Percentiles rank a stretch among this genome's conserved stretches.
Conservation (phyloP, 1,140 invertebrate species). For the Ditylenchus dipsaci region DNA sequence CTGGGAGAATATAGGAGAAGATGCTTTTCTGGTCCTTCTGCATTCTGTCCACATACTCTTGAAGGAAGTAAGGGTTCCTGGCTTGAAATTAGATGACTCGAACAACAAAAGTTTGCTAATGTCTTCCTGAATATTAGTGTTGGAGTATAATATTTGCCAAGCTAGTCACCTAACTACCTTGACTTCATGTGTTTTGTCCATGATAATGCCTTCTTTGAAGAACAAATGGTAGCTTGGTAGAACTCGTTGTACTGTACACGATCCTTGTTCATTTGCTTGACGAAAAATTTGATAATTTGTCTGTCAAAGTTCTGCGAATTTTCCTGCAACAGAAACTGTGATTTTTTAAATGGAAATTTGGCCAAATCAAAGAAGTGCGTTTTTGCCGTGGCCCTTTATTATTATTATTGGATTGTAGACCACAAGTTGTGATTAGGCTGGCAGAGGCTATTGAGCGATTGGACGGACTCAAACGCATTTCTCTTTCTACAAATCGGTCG, state of each 20-base stretch:
- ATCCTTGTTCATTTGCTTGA: slow-evolving; percentile 79
- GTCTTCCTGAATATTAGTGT: slow-evolving; percentile 73
- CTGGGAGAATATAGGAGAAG: slow-evolving; percentile 67
- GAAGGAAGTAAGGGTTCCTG: slow-evolving; percentile 73
- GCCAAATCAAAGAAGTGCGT: too few species aligned
- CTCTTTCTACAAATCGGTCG: too few species aligned
- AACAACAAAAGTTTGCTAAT: slow-evolving; percentile 83
- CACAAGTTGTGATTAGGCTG: too few species aligned
- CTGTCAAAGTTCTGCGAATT: slow-evolving; percentile 76
- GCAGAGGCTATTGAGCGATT: too few species aligned
- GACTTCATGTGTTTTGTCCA: background rate
- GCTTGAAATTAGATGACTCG: slow-evolving; percentile 75
- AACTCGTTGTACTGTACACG: slow-evolving; percentile 76
- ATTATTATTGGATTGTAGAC: too few species aligned
- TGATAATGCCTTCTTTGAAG: slow-evolving; percentile 63
- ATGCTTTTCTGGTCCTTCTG: slow-evolving; percentile 76
- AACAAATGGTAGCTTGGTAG: too few species aligned
- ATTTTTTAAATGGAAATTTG: too few species aligned
- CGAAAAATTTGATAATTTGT: slow-evolving; percentile 76
- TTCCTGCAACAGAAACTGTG: too few species aligned
- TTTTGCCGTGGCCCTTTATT: too few species aligned
- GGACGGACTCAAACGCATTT: too few species aligned
- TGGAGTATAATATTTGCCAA: background rate
- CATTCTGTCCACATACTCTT: slow-evolving; percentile 75
- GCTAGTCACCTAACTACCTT: too few species aligned